Evolutionary conservation across 53 echinoderm and acorn worm genomes (phyloP).

Genomic region (Stichopus horrens): DNA sequence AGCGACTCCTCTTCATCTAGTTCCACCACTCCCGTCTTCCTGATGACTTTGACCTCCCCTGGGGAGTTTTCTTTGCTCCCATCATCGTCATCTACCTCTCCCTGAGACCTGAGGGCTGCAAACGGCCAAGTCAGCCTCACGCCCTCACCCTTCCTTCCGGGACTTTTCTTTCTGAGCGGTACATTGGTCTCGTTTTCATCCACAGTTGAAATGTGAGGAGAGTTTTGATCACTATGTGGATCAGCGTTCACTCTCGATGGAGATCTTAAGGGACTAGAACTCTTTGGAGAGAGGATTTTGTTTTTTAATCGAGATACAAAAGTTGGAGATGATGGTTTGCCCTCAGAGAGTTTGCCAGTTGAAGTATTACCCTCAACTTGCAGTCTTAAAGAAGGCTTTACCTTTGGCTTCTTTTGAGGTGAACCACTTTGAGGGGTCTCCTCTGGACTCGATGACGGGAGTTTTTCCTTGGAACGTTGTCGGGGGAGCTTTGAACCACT

Average conservation of each 20-base stretch:
- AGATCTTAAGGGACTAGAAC: conserved; percentile 8
- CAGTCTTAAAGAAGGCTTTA: conserved; percentile 22
- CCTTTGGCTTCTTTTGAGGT: conserved; percentile 18
- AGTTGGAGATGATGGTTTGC: conserved; percentile 25
- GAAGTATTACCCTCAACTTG: conserved; percentile 1
- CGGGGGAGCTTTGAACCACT: conserved; percentile 19
- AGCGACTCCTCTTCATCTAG: conserved; percentile 9
- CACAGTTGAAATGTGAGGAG: background rate
- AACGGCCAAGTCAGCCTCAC: conserved; percentile 41
- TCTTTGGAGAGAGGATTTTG: conserved; percentile 28
- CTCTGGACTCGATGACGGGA: conserved; percentile 20
- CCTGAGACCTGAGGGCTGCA: background rate
- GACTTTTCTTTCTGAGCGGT: conserved; percentile 19
- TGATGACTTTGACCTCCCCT: background rate
- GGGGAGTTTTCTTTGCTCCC: conserved; percentile 12
- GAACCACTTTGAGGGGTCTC: background rate
- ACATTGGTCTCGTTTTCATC: conserved; percentile 4
- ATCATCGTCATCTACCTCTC: conserved; percentile 1
- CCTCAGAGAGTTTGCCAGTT: background rate
- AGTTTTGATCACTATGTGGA: background rate
- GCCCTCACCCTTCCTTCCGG: conserved; percentile 16
- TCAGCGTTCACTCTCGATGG: background rate
- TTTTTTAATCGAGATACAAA: conserved; percentile 26
- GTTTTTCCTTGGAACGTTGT: conserved; percentile 14
- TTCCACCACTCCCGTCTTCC: conserved; percentile 27